These are phyloP conservation scores for Villa cingulata DNA, from an alignment of 2,888 invertebrate species.

Conservation along the genomic window DNA sequence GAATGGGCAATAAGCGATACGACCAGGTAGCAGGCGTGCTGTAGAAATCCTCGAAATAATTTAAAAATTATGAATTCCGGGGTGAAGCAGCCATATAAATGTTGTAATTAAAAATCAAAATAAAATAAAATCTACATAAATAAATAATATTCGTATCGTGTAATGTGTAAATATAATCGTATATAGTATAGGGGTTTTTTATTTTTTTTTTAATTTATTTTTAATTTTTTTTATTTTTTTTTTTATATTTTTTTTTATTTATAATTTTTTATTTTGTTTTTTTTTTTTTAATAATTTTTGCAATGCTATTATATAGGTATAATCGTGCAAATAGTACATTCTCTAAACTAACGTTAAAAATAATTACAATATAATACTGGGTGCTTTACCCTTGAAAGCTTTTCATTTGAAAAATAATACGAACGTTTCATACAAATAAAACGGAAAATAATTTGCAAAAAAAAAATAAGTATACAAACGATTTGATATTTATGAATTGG, in stretches of 20 bases:
- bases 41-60: slow-evolving; percentile 36
- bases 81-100: slow-evolving; percentile 35
- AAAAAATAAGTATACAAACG: too few relatives aligned
- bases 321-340: not conserved
- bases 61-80: slow-evolving; percentile 28
- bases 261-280: not conserved
- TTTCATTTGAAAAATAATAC: slow-evolving; percentile 13
- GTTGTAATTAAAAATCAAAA: slow-evolving; percentile 10
- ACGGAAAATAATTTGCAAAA: too few relatives aligned
- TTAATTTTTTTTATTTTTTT: not conserved
- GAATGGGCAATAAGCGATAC: slow-evolving; percentile 60
- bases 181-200: not conserved
- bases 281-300: too few relatives aligned
- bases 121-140: not conserved
- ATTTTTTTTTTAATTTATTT: not conserved
- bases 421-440: too few relatives aligned
- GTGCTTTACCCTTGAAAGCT: slow-evolving; percentile 34
- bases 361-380: slow-evolving; percentile 37
- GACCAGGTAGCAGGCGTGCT: slow-evolving; percentile 50
- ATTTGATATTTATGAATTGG: too few relatives aligned
- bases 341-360: slow-evolving; percentile 24
- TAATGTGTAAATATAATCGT: too few relatives aligned
- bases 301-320: too few relatives aligned
- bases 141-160: too few relatives aligned
- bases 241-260: not conserved